Evolutionary conservation across 2,113 vertebrate species (phyloP), one percentile per base, ranked within the genome.

Genomic region (Rhodinocichla rosea): DNA sequence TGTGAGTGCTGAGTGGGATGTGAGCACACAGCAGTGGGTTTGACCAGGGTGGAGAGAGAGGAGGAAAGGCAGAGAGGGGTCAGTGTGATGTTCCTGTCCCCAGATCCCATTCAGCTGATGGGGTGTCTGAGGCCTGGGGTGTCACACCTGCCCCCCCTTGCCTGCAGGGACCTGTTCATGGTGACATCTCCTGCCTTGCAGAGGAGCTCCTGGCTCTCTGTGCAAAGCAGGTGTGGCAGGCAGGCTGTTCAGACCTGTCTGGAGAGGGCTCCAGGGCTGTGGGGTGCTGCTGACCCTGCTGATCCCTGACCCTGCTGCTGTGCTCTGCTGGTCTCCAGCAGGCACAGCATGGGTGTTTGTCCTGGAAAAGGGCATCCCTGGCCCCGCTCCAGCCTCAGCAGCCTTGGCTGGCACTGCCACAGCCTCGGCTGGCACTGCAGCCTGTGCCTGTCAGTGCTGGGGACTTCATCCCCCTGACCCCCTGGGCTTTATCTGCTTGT

Each of bases 41-140:
- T 47, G n/a, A 15, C 9, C 49, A 35, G 39, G 16, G 30, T 26
- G 37, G 12, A 21, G 11, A 39, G 57, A 7, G 44, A 39, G 32
- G 20, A 26, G 2, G 12, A 22, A 32, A 1, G 40, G 28, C 20
- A 37, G 11, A 21, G 37, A 13, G 37, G 23, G 23, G 6, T 40
- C 24, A 1, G 10, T 0, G 10, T 0, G 6, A 15, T 1, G 13
- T 2, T 69, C 22, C 64, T 44, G 73, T 11, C 28, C 13, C 16
- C 21, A 6, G 9, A 0, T 1, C 7, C 1, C 4, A 4, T 42
- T 30, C 30, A 10, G 20, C 24, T 42, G 23, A 4, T 0, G 5
- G 16, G 13, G 11, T 3, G 9, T 35, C 32, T 21, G 32, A 2
- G 14, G 16, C 35, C 24, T 24, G 50, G 44, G 13, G 1, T 35